Percentiles rank a stretch among this genome's conserved stretches.
Conservation (phyloP, 2,888 invertebrate species). For the Argyresthia albistria region DNA sequence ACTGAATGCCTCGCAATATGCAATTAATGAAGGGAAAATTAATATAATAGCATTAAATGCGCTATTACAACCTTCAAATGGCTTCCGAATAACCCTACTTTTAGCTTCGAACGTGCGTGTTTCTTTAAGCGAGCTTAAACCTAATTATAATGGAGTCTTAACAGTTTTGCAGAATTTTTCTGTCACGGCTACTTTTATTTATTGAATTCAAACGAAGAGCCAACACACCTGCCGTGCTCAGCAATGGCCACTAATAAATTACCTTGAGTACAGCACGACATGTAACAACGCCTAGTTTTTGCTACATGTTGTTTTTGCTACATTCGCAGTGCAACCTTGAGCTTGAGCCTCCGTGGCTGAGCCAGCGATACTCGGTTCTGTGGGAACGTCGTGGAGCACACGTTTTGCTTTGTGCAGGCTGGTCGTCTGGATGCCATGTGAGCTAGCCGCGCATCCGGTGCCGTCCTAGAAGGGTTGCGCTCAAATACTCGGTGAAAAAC, state of each 20-base stretch:
- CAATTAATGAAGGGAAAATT: too few relatives aligned
- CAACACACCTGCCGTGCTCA: constrained; percentile 43
- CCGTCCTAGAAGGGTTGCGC: constrained; percentile 27
- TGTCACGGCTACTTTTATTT: too few relatives aligned
- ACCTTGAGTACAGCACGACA: constrained; percentile 38
- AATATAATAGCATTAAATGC: too few relatives aligned
- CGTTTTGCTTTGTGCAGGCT: constrained; percentile 41
- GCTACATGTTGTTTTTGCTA: constrained; percentile 46
- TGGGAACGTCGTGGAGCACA: constrained; percentile 56
- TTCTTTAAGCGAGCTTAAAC: too few relatives aligned
- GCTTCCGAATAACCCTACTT: too few relatives aligned
- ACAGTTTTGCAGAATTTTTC: too few relatives aligned
- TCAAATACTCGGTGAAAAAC: constrained; percentile 11
- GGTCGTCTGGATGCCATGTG: constrained; percentile 61
- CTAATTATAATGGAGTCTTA: too few relatives aligned
- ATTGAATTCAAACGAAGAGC: too few relatives aligned
- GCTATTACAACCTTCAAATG: too few relatives aligned
- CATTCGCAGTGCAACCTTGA: constrained; percentile 59
- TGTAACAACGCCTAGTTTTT: constrained; percentile 46
- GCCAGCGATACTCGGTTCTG: constrained; percentile 37
- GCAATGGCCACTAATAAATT: constrained; percentile 39
- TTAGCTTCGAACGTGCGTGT: too few relatives aligned
- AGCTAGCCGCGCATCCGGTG: constrained; percentile 53
- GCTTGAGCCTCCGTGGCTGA: constrained; percentile 33
- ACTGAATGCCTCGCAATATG: too few relatives aligned